Base-by-base conservation (phyloP, 1,140 invertebrate species). In the Magallana gigas region DNA sequence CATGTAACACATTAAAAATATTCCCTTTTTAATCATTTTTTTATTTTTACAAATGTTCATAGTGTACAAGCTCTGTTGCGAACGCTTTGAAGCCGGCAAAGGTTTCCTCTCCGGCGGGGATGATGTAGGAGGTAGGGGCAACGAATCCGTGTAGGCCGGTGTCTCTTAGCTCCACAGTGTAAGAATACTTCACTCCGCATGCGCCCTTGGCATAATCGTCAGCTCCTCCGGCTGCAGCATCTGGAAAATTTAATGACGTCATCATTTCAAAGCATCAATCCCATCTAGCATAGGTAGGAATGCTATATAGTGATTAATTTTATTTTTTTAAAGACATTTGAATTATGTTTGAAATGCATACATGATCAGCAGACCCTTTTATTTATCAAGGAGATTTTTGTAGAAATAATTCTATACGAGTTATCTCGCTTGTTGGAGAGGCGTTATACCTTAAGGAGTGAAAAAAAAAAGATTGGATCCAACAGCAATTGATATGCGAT, bases 101-200 rank as follows among this genome's bases (percentile, higher is more conserved):
- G n/a, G 97, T 97, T 95, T 99, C 98, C 90, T 96, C 96, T 8
- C 97, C 97, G 9, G 97, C 97, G 0, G 96, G 96, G 81, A 96
- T 95, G 89, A 99, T 99, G 91, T 97, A 96, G 36, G 95, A 93
- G 1, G 96, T 94, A 0, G 97, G 96, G 6, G 99, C 95, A 84
- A 98, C 94, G 92, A 98, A 98, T 76, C 97, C 97, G 88, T 95
- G 93, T 1, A 16, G 57, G 0, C 90, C 89, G 16, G 56, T 85
- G 29, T 90, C 92, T 8, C 87, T n/a, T 14, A 92, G 76, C 88
- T 95, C 94, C 23, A 95, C 90, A 0, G 94, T 95, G 87, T 93
- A 95, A 3, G 92, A 87, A 87, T 94, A 95, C 48, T 94, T 94
- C 57, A 95, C 91, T 29, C 94, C 93, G n/a, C 85, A 76, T 12